These are phyloP conservation scores for Drosophila persimilis DNA, from an alignment of 1,140 invertebrate genomes.

Conservation along the genomic window DNA sequence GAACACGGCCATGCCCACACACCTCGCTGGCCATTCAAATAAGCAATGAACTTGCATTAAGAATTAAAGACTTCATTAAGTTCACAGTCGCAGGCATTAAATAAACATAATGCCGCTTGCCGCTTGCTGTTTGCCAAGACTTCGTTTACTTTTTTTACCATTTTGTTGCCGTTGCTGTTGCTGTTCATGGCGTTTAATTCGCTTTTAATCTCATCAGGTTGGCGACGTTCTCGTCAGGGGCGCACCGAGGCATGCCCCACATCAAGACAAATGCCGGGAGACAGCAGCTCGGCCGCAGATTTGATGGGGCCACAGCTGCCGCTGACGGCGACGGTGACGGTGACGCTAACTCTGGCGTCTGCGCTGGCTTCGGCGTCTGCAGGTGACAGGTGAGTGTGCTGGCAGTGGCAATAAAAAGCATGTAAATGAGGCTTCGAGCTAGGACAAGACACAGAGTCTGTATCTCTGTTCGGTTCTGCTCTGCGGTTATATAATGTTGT, in stretches of 20 bases:
- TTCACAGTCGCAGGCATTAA: slow-evolving; percentile 55
- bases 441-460: slow-evolving; percentile 27
- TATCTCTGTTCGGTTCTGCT: slow-evolving; percentile 3
- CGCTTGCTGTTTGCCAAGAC: slow-evolving; percentile 33
- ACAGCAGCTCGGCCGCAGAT: slow-evolving; percentile 49
- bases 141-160: slow-evolving; percentile 34
- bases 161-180: slow-evolving; percentile 14
- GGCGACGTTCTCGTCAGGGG: slow-evolving; percentile 41
- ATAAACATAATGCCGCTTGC: slow-evolving; percentile 64
- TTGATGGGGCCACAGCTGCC: slow-evolving; percentile 51
- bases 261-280: slow-evolving; percentile 33
- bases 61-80: slow-evolving; percentile 69
- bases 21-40: slow-evolving; percentile 22
- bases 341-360: neutral
- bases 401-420: slow-evolving; percentile 62
- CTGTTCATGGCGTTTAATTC: slow-evolving; percentile 63
- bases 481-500: slow-evolving; percentile 60
- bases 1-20: neutral
- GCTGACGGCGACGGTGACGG: slow-evolving; percentile 14
- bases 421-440: slow-evolving; percentile 61
- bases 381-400: slow-evolving; percentile 62
- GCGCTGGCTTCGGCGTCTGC: slow-evolving; percentile 31
- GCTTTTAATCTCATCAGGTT: slow-evolving; percentile 71
- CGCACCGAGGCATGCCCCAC: slow-evolving; percentile 56
- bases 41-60: slow-evolving; percentile 42